A percentile compares a stretch with the other conserved stretches of the same genome.
Evolutionary conservation across 2,113 vertebrate species (phyloP).

Genomic region (Oncorhynchus clarkii): DNA sequence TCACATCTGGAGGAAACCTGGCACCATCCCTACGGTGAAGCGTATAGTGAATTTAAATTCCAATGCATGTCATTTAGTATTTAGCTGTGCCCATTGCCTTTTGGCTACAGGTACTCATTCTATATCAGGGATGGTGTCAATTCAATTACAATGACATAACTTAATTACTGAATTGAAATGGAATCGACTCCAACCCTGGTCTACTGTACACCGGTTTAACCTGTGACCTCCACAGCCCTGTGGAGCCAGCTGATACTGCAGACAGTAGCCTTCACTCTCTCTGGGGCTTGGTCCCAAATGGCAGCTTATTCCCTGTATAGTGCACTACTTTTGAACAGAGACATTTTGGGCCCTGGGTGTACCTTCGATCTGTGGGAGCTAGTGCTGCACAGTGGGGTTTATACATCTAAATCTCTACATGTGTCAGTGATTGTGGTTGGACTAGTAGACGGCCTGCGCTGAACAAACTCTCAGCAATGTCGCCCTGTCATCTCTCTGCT

Average conservation of each 20-base stretch:
- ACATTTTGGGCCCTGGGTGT: background rate
- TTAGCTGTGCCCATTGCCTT: too few relatives aligned
- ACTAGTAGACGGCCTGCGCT: constrained; percentile 48
- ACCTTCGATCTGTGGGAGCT: constrained; percentile 55
- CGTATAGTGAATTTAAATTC: too few relatives aligned
- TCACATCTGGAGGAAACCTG: too few relatives aligned
- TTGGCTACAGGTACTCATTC: too few relatives aligned
- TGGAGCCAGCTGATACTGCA: background rate
- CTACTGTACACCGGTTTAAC: background rate
- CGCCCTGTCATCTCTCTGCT: constrained; percentile 26
- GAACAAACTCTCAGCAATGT: constrained; percentile 38
- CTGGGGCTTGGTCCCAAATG: too few relatives aligned
- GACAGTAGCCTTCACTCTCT: too few relatives aligned
- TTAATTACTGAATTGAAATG: background rate
- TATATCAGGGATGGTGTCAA: too few relatives aligned
- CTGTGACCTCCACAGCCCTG: background rate
- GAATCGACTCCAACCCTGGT: background rate
- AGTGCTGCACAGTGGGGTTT: constrained; percentile 54
- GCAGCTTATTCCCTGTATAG: too few relatives aligned
- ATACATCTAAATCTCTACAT: constrained; percentile 67
- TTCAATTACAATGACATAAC: background rate
- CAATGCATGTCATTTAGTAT: too few relatives aligned
- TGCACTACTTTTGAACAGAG: too few relatives aligned
- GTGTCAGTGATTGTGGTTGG: constrained; percentile 72
- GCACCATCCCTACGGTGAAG: too few relatives aligned